Base-by-base conservation (phyloP, 1,140 invertebrate species). In the Capitella teleta region DNA sequence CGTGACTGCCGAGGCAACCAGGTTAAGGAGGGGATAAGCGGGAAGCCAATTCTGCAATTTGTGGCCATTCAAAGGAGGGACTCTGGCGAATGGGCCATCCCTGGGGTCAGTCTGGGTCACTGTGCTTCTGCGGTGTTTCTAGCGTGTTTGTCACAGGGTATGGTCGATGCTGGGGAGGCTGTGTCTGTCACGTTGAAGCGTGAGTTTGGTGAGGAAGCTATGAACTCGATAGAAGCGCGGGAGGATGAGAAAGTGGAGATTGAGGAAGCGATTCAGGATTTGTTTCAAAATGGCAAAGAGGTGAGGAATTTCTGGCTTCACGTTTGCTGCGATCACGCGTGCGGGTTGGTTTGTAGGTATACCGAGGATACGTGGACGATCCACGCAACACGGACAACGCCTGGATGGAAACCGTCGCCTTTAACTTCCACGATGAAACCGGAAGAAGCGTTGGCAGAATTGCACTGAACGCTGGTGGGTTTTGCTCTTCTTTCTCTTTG, bases 401-500 rank as follows among this genome's bases (percentile, higher is more conserved):
- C 0, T 98, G 95, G 94, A 90, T 98, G 76, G 94, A 98, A 71
- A 96, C 91, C 2, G 74, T 82, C n/a, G 91, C 85, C 5, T 76
- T 82, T 19, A 93, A 90, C 75, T 96, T 92, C 67, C 93, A 98
- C 67, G 90, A 95, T 63, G 78, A 85, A 10, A 70, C 71, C 37
- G 84, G 82, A 3, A 67, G 68, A 2, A 65, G 8, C 24, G 45
- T 49, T 21, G 49, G 21, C 18, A 43, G n/a, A 25, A 43, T 51
- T 28, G 44, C 42, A 21, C 34, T 53, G n/a, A 23, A 53, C 30
- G 46, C 52, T 6, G 52, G 52, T 53, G 23, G 2, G 47, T 32
- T n/a, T n/a, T n/a, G n/a, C n/a, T n/a, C n/a, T n/a, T n/a, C n/a
- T n/a, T n/a, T n/a, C n/a, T n/a, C n/a, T n/a, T n/a, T n/a, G n/a